Evolutionary conservation across 2,888 invertebrate species (phyloP), one percentile per base, ranked within the genome.

Genomic region (Apodemia hepburni): DNA sequence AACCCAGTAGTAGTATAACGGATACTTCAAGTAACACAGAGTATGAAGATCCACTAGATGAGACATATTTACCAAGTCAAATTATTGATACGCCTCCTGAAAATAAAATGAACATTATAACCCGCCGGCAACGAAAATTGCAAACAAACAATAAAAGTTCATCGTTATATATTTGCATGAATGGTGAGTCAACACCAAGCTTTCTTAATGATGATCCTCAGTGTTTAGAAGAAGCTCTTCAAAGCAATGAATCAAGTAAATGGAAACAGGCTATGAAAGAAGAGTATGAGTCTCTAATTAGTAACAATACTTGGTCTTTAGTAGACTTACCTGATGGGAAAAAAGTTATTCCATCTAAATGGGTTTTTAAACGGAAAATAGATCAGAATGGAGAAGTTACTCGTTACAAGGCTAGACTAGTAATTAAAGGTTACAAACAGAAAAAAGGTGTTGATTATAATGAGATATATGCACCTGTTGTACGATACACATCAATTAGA

Each of bases 291-390:
- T 63, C 61, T 15, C 29, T 62, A 11, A 61, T 61, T n/a, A 49
- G 62, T 11, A 61, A 65, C 47, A 59, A 61, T 61, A 61, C 61
- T 54, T 61, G 57, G 42, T 51, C 61, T 51, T 54, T 54, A 61
- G 42, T 54, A 54, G 61, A 66, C 15, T 51, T 66, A 57, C 70
- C 71, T 22, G 7, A n/a, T 49, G 63, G 27, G 2, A 71, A 70
- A 62, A 69, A 64, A 29, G 64, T 60, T 17, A 61, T 68, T 49
- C 69, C 68, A 12, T 65, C 66, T 45, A 69, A 70, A 63, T 71
- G 71, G 70, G 69, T 72, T n/a, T 71, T 63, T 49, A 70, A 70
- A 63, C 68, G 64, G 2, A 71, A 71, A 61, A 59, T 42, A 8
- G 65, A 70, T 62, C 63, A 59, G 12, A 35, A 62, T 42, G 69